A percentile compares a stretch with the other conserved stretches of the same genome.
These are phyloP conservation scores for Chionis minor DNA, from an alignment of 2,113 vertebrate genomes.

Conservation along the genomic window DNA sequence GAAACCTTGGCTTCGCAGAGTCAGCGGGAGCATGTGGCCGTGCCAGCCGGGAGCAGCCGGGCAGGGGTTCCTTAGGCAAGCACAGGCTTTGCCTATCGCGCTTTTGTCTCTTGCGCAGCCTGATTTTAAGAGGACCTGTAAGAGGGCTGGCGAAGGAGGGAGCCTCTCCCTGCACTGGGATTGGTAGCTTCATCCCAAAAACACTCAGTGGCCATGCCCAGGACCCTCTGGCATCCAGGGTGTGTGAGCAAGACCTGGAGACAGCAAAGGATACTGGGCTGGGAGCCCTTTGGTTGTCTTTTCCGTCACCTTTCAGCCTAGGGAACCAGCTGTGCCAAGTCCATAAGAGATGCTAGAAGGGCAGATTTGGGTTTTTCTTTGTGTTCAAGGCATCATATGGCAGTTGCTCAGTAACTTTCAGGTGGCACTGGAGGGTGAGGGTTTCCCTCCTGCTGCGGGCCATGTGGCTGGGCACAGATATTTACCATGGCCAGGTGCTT, in stretches of 20 bases:
- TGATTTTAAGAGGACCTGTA: neutral
- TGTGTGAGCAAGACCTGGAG: neutral
- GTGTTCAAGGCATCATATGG: neutral
- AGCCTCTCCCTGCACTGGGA: neutral
- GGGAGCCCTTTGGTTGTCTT: neutral
- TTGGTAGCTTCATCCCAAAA: neutral
- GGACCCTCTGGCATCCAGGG: neutral
- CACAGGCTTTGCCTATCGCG: fast-evolving
- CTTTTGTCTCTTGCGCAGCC: neutral
- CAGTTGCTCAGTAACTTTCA: neutral
- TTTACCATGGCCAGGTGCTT: neutral
- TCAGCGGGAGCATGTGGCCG: fast-evolving
- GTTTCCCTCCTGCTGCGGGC: neutral
- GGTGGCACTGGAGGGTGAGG: neutral
- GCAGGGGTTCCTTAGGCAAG: neutral
- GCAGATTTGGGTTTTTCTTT: neutral
- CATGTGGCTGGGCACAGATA: neutral
- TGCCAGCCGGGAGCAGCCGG: fast-evolving
- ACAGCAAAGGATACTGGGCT: neutral
- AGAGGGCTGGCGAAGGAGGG: neutral
- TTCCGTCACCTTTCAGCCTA: neutral
- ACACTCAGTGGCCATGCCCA: neutral
- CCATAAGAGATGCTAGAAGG: neutral
- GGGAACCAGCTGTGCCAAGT: neutral
- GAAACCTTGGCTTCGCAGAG: neutral